Base-by-base conservation (phyloP, 2,797 vertebrate genomes). In the Malacoctenus gilli region DNA sequence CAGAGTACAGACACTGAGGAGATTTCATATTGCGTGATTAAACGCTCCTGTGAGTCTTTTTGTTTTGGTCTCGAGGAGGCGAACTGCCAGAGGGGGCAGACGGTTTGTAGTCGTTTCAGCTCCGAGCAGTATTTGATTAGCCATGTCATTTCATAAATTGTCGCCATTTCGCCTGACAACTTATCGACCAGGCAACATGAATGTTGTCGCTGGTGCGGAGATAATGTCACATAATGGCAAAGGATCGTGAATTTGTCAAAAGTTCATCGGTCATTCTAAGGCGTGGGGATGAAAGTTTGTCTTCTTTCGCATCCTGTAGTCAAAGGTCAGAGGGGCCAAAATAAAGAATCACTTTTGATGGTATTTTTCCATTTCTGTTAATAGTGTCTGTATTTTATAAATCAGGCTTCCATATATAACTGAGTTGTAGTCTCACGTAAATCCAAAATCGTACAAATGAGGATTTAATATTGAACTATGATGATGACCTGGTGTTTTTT, bases 61-160 rank as follows among this genome's bases (percentile, higher is more conserved):
- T 16, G 34, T 38, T 55, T 28, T 39, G 43, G 55, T 53, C 49
- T 46, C 4, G 0, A 41, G 30, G 12, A 59, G 47, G 59, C 69
- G 51, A 59, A 49, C 23, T 46, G 58, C 53, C 35, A 40, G 53
- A 57, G 47, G 38, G 34, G 43, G 58, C 48, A 53, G 48, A 69
- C 47, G 46, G 69, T 71, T 72, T 72, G 60, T 52, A 59, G 67
- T 70, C 32, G 66, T 70, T 67, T 72, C 38, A 35, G 69, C 56
- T 75, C 50, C 39, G 58, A 68, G 55, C 43, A 58, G 34, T 39
- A 65, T 75, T 55, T 70, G 79, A 75, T 72, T 53, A 67, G 78
- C 60, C 75, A 76, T 84, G 74, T 79, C 64, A 82, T 77, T 78
- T 55, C 38, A 74, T 60, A 63, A 72, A 72, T 64, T 59, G 51